Base-by-base conservation (phyloP, 2,888 invertebrate species). In the Rambutsinella grinnellia region DNA sequence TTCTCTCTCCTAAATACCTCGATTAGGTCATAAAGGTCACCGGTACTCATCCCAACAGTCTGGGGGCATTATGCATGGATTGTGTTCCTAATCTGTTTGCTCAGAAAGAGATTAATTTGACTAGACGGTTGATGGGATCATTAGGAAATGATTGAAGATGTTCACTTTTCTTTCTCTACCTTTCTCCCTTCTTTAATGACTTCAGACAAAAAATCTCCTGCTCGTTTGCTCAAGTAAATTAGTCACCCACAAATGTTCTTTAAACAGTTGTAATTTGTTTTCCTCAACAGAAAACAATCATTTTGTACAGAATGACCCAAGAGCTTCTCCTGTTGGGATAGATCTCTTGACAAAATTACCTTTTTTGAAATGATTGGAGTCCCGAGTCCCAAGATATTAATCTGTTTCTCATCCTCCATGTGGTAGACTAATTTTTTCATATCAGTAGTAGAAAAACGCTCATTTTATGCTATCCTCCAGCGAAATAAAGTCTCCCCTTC, bases 91-190 rank as follows among this genome's bases (percentile, higher is more conserved):
- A 61, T 10, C 46, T 58, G 26, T 15, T 44, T 54, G 17, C 44
- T 27, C 19, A n/a, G 10, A 17, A 68, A 21, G 36, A 23, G 23
- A 36, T 58, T 28, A 26, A 49, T 72, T 23, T 66, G 65, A 60
- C 44, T 60, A 60, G 60, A 60, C 60, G 36, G 60, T 36, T 36
- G 60, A 60, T 60, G 60, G 60, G 60, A 60, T 60, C 60, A 60
- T 60, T 60, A 60, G 15, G 21, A 15, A 24, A 53, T 47, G 26
- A 21, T 44, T 53, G 44, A 54, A 54, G 53, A 36, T 70, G 49
- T 69, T 36, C 46, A 57, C 46, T 28, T 67, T 24, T 65, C 15
- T 65, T 27, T 65, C n/a, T n/a, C n/a, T n/a, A n/a, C n/a, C n/a
- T n/a, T n/a, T n/a, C n/a, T n/a, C n/a, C n/a, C n/a, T n/a, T 36